Conservation (phyloP, 64 coral and sea anemone genomes). For the Astreopora myriophthalma region DNA sequence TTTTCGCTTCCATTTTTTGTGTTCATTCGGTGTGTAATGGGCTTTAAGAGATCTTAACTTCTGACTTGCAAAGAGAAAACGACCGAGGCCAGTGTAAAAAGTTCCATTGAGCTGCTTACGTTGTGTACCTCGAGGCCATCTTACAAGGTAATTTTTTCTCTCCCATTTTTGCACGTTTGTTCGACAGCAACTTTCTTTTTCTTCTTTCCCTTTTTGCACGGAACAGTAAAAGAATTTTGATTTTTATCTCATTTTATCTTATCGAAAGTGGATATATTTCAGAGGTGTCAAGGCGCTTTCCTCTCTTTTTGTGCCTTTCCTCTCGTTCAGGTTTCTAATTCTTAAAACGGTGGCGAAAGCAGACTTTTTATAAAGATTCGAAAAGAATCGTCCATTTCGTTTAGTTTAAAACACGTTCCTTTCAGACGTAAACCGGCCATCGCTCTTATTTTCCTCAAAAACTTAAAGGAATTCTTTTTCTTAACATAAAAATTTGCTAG, state of each 20-base stretch:
- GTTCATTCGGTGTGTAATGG: conserved; percentile 97
- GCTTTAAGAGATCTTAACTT: conserved; percentile 96
- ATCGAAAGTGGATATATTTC: conserved; percentile 5
- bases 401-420: background rate
- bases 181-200: background rate
- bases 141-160: conserved; percentile 23
- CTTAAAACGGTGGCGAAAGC: conserved; percentile 43
- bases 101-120: background rate
- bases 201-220: background rate
- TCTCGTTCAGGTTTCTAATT: conserved; percentile 25
- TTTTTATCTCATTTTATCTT: conserved; percentile 51
- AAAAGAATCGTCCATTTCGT: background rate
- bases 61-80: conserved; percentile 80
- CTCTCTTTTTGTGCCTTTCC: conserved; percentile 13
- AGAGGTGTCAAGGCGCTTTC: conserved; percentile 38
- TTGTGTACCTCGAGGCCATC: background rate
- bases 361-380: conserved; percentile 27
- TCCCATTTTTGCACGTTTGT: background rate
- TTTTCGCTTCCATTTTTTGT: conserved; percentile 92
- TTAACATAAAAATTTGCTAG: background rate
- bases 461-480: background rate
- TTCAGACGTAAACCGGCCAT: background rate
- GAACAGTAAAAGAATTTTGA: conserved; percentile 52
- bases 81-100: conserved; percentile 74
- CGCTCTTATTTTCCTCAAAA: background rate